These are phyloP conservation scores for Pampus argenteus DNA, from an alignment of 2,797 vertebrate species.

Conservation along the genomic window DNA sequence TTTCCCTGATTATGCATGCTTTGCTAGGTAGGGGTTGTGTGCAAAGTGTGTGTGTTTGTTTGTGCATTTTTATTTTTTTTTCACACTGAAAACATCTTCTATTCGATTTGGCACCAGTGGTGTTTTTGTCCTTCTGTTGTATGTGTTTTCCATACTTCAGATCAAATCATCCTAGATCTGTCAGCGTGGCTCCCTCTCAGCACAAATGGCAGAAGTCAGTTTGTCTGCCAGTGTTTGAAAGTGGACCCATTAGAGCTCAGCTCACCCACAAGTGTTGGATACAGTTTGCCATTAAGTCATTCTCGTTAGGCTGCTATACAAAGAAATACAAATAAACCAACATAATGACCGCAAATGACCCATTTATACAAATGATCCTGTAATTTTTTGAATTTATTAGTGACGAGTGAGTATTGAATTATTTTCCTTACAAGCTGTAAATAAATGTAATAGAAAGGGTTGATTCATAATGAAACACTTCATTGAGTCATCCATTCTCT, in stretches of 20 bases:
- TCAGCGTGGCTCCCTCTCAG: constrained; percentile 35
- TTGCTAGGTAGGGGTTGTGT: constrained; percentile 1
- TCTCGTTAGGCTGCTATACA: constrained; percentile 57
- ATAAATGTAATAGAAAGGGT: neutral
- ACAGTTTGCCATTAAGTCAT: constrained; percentile 80
- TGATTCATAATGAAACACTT: neutral
- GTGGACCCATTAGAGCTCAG: constrained; percentile 82
- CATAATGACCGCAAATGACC: constrained; percentile 15
- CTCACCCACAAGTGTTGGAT: constrained; percentile 81
- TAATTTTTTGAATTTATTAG: constrained; percentile 1
- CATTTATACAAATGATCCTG: constrained; percentile 2
- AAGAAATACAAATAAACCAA: constrained; percentile 41
- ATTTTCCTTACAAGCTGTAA: neutral
- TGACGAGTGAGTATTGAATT: neutral
- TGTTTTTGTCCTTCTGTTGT: constrained; percentile 15
- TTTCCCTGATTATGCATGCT: constrained; percentile 32
- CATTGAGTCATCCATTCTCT: constrained; percentile 4
- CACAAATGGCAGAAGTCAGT: constrained; percentile 53
- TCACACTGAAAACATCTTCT: neutral
- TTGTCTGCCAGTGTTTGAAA: constrained; percentile 72
- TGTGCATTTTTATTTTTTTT: neutral
- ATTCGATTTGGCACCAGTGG: constrained; percentile 8
- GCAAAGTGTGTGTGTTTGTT: neutral
- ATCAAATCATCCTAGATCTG: constrained; percentile 35
- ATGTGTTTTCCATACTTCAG: constrained; percentile 15